Evolutionary conservation across 2,797 vertebrate genomes (phyloP).

Genomic region (Acrocephalus scirpaceus): DNA sequence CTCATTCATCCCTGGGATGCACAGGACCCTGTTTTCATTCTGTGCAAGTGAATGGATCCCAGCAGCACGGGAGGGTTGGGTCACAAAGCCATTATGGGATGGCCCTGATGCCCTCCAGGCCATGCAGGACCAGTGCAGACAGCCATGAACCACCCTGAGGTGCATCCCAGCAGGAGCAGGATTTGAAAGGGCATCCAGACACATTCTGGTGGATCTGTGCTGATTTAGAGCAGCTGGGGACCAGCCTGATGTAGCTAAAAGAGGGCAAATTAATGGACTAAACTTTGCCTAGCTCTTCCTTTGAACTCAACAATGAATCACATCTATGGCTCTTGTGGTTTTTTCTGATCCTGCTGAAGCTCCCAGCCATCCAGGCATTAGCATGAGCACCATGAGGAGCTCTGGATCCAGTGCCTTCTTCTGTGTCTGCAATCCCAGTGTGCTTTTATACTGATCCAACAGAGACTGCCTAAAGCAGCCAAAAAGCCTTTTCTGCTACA

Average conservation of each 20-base stretch:
- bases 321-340: not conserved
- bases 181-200: not conserved
- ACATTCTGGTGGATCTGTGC: not conserved
- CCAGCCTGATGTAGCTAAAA: not conserved
- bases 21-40: not conserved
- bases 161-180: not conserved
- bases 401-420: not conserved
- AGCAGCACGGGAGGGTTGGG: not conserved
- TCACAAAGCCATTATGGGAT: fast-evolving
- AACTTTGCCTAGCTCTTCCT: not conserved
- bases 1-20: not conserved
- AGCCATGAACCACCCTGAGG: not conserved
- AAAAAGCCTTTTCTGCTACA: slow-evolving; percentile 31
- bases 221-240: not conserved
- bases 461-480: not conserved
- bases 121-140: not conserved
- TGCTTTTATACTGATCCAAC: not conserved
- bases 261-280: not conserved
- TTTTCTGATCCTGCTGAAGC: not conserved
- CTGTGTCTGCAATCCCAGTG: not conserved
- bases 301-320: not conserved
- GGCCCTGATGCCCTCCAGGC: fast-evolving
- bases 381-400: not conserved
- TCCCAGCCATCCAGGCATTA: not conserved
- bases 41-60: not conserved